Evolutionary conservation across 1,140 invertebrate species (phyloP).

Genomic region (Micrasema longulum): DNA sequence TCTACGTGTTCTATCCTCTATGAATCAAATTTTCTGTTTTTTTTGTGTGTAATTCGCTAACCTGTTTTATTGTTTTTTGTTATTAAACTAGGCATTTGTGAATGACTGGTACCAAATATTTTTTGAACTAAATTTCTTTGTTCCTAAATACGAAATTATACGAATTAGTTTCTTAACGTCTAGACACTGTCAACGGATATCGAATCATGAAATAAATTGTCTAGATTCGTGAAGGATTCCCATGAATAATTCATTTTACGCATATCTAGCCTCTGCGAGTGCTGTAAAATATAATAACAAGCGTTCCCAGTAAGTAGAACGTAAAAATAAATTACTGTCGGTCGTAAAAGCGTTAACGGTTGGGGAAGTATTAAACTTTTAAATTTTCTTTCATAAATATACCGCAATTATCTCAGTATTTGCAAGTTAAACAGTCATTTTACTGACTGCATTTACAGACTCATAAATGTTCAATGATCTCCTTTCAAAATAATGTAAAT

Average conservation of each 20-base stretch:
- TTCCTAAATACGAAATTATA: too few species aligned
- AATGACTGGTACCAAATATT: too few species aligned
- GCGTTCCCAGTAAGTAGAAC: constrained; percentile 46
- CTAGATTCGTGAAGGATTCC: constrained; percentile 49
- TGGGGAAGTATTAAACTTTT: constrained; percentile 50
- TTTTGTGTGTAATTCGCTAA: too few species aligned
- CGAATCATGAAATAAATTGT: constrained; percentile 54
- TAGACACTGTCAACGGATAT: constrained; percentile 52
- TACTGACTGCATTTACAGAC: constrained; percentile 22
- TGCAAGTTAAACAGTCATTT: constrained; percentile 14
- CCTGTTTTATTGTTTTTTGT: too few species aligned
- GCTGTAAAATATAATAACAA: constrained; percentile 52
- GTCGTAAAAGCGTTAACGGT: constrained; percentile 49
- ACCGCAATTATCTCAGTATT: constrained; percentile 31
- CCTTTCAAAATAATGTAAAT: too few species aligned
- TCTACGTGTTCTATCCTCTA: too few species aligned
- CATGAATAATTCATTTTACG: constrained; percentile 53
- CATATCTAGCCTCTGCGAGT: constrained; percentile 42
- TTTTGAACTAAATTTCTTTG: too few species aligned
- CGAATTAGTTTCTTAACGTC: constrained; percentile 29
- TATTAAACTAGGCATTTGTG: too few species aligned
- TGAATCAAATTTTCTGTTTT: too few species aligned
- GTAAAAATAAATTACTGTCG: constrained; percentile 52
- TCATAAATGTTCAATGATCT: constrained; percentile 13
- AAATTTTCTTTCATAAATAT: constrained; percentile 44